A percentile compares a stretch with the other conserved stretches of the same genome.
Evolutionary conservation across 1,140 invertebrate species (phyloP).

Genomic region (Helicoverpa zea): DNA sequence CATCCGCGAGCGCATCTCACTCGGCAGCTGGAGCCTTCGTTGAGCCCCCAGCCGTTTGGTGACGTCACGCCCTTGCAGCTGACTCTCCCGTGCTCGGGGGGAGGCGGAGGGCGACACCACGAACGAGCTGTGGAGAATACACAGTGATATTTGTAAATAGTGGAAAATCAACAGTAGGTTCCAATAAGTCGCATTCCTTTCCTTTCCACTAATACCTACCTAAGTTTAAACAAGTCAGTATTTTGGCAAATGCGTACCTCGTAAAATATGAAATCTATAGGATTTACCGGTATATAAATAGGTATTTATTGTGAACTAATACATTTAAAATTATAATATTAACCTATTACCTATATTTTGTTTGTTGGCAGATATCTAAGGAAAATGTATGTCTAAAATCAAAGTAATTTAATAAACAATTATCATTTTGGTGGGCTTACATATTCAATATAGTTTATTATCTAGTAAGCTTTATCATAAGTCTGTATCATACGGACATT

Average conservation of each 20-base stretch:
- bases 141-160: conserved; percentile 22
- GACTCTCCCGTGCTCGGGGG: conserved; percentile 69
- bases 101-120: conserved; percentile 66
- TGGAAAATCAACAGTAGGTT: not conserved
- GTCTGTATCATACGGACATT: not conserved
- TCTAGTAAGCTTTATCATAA: not conserved
- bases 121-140: conserved; percentile 61
- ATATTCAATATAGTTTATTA: not conserved
- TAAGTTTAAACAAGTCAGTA: not conserved
- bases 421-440: not conserved
- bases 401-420: not conserved
- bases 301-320: no score
- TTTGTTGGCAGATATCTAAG: not conserved
- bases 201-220: not conserved
- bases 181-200: conserved; percentile 1
- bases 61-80: conserved; percentile 69
- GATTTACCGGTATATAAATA: not conserved
- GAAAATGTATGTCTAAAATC: not conserved
- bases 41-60: conserved; percentile 54
- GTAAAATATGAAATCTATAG: not conserved
- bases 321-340: no score
- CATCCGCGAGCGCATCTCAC: conserved; percentile 67
- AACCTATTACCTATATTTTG: no score
- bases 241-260: not conserved
- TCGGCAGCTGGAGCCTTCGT: conserved; percentile 72